Conservation (phyloP, 1,140 invertebrate species). For the Trichomalopsis sarcophagae region DNA sequence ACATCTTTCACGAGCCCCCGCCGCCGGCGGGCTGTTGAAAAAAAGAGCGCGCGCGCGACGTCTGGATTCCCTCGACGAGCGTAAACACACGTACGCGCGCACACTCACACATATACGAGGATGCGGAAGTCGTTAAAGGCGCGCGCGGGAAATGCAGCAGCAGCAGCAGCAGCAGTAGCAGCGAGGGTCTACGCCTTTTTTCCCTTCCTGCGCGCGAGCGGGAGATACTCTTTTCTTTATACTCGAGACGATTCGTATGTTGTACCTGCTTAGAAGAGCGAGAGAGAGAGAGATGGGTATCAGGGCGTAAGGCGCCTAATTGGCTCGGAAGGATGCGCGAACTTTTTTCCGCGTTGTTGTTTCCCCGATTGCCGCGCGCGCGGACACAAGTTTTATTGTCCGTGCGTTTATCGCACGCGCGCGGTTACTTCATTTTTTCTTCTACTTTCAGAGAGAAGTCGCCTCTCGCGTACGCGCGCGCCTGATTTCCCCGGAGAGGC, state of each 20-base stretch:
- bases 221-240: background rate
- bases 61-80: conserved; percentile 4
- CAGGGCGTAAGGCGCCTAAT: conserved; percentile 15
- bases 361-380: background rate
- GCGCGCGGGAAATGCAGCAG: conserved; percentile 1
- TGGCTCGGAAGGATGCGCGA: background rate
- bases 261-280: background rate
- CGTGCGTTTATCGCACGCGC: background rate
- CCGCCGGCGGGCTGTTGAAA: background rate
- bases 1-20: background rate
- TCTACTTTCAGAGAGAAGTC: background rate
- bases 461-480: too few species aligned
- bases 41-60: background rate
- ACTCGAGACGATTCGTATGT: background rate
- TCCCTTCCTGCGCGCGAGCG: conserved; percentile 27
- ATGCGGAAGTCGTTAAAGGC: conserved; percentile 42
- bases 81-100: background rate
- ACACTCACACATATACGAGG: background rate
- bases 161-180: too few species aligned
- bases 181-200: conserved; percentile 49
- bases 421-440: background rate
- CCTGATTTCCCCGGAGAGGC: too few species aligned
- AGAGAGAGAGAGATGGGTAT: background rate
- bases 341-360: background rate
- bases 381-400: background rate